Conservation (phyloP, 2,797 vertebrate species). For the Gobio occitaniae region DNA sequence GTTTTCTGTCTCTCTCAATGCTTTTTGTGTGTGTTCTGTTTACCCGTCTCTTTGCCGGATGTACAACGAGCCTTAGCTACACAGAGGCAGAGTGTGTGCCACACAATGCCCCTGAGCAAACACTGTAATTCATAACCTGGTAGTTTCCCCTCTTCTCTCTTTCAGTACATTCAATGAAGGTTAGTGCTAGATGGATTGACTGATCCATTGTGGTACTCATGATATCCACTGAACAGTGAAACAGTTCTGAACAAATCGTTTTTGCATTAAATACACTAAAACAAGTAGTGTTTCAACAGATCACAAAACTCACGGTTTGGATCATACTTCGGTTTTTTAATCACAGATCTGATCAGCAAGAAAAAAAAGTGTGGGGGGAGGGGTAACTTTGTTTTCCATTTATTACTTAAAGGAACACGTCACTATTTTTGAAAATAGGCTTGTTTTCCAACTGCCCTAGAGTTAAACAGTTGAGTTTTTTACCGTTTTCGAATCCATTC, state of each 20-base stretch:
- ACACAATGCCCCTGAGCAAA: not conserved
- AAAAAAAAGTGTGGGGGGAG: too few species aligned
- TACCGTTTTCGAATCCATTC: too few species aligned
- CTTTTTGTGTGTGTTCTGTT: slow-evolving; percentile 11
- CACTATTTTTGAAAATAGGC: too few species aligned
- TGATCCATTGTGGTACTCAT: not conserved
- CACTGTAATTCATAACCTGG: not conserved
- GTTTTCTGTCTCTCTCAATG: slow-evolving; percentile 36
- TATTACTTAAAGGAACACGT: too few species aligned
- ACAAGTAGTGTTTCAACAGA: too few species aligned
- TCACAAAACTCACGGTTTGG: too few species aligned
- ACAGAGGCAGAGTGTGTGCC: not conserved
- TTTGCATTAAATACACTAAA: not conserved
- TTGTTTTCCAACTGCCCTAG: too few species aligned
- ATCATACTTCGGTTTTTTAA: too few species aligned
- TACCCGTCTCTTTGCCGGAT: not conserved
- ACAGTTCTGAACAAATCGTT: not conserved
- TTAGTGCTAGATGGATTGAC: not conserved
- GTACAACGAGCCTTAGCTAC: not conserved
- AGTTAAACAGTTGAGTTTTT: too few species aligned
- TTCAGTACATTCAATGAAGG: slow-evolving; percentile 7
- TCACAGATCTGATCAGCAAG: too few species aligned
- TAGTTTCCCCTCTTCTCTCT: slow-evolving; percentile 11
- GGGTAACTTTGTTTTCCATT: too few species aligned
- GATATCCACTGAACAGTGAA: not conserved